Conservation (phyloP, 1,140 invertebrate genomes). For the Drosophila watanabei region DNA sequence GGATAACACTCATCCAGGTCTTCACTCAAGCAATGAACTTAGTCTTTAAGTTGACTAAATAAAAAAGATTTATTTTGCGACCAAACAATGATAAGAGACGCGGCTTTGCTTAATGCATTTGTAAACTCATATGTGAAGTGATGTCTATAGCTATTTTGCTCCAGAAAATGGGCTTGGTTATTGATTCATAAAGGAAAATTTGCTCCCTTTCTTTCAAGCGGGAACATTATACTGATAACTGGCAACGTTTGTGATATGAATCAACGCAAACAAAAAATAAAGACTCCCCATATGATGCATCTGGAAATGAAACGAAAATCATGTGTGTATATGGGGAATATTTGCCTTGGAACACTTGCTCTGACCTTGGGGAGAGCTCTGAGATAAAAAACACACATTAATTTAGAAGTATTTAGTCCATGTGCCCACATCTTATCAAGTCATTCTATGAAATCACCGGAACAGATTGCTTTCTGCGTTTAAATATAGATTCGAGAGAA, state of each 20-base stretch:
- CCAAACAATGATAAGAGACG: constrained; percentile 8
- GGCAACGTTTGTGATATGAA: not conserved
- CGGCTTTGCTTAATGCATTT: not conserved
- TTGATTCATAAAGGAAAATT: not conserved
- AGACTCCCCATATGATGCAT: not conserved
- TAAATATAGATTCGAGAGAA: constrained; percentile 37
- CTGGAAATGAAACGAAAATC: not conserved
- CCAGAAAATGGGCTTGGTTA: not conserved
- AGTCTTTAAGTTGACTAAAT: constrained; percentile 23
- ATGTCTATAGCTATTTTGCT: not conserved
- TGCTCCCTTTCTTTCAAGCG: not conserved
- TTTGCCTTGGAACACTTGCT: not conserved
- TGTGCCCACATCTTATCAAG: constrained; percentile 30
- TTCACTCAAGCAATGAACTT: constrained; percentile 19
- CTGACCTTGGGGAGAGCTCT: constrained; percentile 12
- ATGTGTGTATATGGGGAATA: not conserved
- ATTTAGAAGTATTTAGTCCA: constrained; percentile 4
- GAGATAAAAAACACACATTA: constrained; percentile 18
- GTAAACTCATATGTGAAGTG: not conserved
- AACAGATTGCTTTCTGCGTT: constrained; percentile 14
- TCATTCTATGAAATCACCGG: constrained; percentile 36
- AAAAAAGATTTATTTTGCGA: constrained; percentile 27
- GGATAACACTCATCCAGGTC: not conserved
- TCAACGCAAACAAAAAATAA: not conserved
- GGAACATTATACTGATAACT: not conserved